Evolutionary conservation across 2,797 vertebrate genomes (phyloP).

Genomic region (Xerus rutilus): DNA sequence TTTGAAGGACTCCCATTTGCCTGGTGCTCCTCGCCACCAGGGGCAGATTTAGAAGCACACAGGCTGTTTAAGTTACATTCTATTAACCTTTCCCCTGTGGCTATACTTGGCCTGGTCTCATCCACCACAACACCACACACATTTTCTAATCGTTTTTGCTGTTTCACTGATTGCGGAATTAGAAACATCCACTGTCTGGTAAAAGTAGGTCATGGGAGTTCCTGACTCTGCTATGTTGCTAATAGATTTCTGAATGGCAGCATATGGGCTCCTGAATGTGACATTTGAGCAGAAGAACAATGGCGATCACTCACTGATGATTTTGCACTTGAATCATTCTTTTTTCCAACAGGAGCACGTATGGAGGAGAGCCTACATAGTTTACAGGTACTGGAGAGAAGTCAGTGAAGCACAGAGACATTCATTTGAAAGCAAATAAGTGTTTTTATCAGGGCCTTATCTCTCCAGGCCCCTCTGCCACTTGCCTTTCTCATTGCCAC

Average conservation of each 20-base stretch:
- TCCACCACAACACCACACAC: neutral
- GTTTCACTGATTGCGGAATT: slow-evolving; percentile 77
- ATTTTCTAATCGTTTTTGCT: slow-evolving; percentile 76
- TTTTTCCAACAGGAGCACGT: slow-evolving; percentile 30
- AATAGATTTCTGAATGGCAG: slow-evolving; percentile 83
- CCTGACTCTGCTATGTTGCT: slow-evolving; percentile 73
- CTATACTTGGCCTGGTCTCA: neutral
- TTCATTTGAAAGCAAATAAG: neutral
- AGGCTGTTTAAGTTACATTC: slow-evolving; percentile 47
- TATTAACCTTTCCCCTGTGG: slow-evolving; percentile 45
- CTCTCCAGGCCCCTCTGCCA: neutral
- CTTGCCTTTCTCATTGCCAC: neutral
- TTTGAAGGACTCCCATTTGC: slow-evolving; percentile 18
- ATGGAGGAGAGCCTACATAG: neutral
- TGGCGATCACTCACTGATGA: slow-evolving; percentile 50
- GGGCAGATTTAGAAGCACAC: slow-evolving; percentile 28
- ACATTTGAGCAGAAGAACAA: slow-evolving; percentile 67
- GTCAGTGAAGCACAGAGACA: neutral
- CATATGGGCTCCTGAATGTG: slow-evolving; percentile 67
- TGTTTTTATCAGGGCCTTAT: neutral
- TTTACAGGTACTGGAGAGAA: slow-evolving; percentile 46
- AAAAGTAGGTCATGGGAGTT: slow-evolving; percentile 78
- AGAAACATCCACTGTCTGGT: slow-evolving; percentile 62
- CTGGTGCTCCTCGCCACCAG: slow-evolving; percentile 10
- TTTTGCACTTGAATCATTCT: slow-evolving; percentile 70